phyloP scores from a whole-genome alignment of 2,113 vertebrate genomes.

The Thomomys bottae region DNA sequence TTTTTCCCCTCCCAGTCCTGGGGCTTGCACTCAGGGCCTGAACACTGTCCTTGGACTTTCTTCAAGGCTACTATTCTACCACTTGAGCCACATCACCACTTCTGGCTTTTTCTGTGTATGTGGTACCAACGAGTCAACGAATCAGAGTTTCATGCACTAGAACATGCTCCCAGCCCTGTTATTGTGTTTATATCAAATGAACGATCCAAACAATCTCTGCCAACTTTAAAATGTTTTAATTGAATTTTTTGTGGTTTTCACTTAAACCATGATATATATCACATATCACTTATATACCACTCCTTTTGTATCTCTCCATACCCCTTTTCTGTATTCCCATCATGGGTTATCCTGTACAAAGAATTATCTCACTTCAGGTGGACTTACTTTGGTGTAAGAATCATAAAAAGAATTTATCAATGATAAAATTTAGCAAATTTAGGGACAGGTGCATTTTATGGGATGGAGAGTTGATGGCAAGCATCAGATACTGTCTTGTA shows the following conservation, averaged over 20 bases:
- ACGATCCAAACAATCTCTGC: constrained; percentile 13
- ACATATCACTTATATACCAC: neutral
- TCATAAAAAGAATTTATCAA: constrained; percentile 27
- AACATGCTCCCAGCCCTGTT: no score
- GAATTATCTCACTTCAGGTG: constrained; percentile 28
- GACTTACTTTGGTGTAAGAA: constrained; percentile 35
- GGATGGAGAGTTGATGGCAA: neutral
- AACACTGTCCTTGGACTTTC: no score
- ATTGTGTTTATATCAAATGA: constrained; percentile 38
- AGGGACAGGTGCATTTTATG: neutral
- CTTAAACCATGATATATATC: neutral
- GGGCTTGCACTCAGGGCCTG: no score
- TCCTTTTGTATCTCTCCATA: constrained; percentile 14
- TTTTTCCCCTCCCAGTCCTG: no score
- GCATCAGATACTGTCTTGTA: constrained; percentile 45
- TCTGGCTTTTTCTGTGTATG: no score
- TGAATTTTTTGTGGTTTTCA: neutral
- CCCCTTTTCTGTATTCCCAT: neutral
- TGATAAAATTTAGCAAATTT: constrained; percentile 15
- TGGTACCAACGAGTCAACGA: no score
- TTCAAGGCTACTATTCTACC: no score
- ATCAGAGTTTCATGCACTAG: no score
- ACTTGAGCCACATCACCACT: no score
- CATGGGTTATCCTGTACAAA: neutral
- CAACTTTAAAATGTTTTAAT: constrained; percentile 35